phyloP scores from a whole-genome alignment of 2,113 vertebrate genomes.

The Meles meles region DNA sequence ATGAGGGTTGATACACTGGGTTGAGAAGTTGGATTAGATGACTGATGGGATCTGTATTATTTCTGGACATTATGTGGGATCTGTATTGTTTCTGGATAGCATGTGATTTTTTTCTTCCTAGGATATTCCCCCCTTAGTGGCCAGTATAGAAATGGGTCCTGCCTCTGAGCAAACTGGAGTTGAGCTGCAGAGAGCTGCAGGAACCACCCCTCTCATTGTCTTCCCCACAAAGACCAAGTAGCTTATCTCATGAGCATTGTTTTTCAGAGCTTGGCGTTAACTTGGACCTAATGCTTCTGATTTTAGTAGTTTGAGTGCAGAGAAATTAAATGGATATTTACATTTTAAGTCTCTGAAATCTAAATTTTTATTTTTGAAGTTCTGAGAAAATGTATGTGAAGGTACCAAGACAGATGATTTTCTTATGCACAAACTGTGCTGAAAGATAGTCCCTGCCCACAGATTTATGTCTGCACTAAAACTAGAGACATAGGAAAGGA shows the following conservation, averaged over 20 bases:
- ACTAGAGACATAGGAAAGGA: background rate
- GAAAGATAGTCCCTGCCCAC: background rate
- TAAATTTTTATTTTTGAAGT: conserved; percentile 9
- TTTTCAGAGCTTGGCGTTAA: background rate
- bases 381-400: conserved; percentile 34
- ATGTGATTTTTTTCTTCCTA: background rate
- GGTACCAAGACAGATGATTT: background rate
- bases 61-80: background rate
- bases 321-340: background rate
- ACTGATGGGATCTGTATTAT: background rate
- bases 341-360: background rate
- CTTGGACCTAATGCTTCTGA: background rate
- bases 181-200: background rate
- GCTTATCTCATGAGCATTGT: background rate
- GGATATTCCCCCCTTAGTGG: background rate
- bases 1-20: background rate
- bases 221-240: background rate
- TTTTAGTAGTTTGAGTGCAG: background rate
- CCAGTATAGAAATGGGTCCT: background rate
- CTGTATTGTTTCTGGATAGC: background rate
- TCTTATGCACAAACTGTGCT: background rate
- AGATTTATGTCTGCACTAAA: background rate
- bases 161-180: background rate
- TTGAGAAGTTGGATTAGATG: background rate
- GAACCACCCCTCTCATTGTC: rapidly evolving